These are phyloP conservation scores for Cyphomyrmex costatus DNA, from an alignment of 1,140 invertebrate species.

Conservation along the genomic window DNA sequence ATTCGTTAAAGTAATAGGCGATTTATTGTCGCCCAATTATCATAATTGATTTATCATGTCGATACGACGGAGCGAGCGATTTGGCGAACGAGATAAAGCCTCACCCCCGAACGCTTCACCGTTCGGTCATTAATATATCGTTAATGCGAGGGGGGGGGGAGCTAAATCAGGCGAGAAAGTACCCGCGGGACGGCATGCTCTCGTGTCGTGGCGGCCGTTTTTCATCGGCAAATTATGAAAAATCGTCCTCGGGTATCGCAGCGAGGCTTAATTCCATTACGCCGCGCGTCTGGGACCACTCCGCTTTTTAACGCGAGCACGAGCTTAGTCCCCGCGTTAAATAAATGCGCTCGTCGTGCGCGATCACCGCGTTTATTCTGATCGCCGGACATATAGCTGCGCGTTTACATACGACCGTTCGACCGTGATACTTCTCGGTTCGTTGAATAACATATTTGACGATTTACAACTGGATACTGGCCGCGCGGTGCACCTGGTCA, in stretches of 20 bases:
- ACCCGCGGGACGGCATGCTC: constrained; percentile 39
- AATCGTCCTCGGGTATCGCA: constrained; percentile 51
- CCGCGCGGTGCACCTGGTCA: neutral
- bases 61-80: constrained; percentile 29
- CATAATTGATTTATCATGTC: constrained; percentile 73
- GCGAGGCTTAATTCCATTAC: constrained; percentile 33
- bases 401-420: neutral
- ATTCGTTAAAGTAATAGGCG: constrained; percentile 68
- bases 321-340: constrained; percentile 6
- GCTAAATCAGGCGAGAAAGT: constrained; percentile 67
- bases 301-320: neutral
- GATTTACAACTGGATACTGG: constrained; percentile 29
- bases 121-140: constrained; percentile 65
- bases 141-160: constrained; percentile 55
- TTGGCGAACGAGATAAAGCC: constrained; percentile 5
- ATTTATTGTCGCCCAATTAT: constrained; percentile 71
- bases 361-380: constrained; percentile 34
- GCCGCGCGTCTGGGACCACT: constrained; percentile 10
- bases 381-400: neutral
- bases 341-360: constrained; percentile 28
- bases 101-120: neutral
- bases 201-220: constrained; percentile 52
- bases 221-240: constrained; percentile 61
- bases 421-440: constrained; percentile 32
- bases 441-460: constrained; percentile 50